Conservation (phyloP, 2,888 invertebrate genomes). For the Cataglyphis livida region DNA sequence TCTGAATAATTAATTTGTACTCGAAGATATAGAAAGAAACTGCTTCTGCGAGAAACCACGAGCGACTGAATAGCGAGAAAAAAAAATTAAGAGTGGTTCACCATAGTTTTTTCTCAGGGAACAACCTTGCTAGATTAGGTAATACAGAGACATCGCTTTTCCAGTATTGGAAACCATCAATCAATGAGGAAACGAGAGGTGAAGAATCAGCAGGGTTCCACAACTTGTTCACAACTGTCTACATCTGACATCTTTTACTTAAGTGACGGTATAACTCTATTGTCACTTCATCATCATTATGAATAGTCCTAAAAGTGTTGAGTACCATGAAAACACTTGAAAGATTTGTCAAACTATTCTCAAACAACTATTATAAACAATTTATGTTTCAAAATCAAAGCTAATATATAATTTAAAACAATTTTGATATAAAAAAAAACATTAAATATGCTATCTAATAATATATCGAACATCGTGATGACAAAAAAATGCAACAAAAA, state of each 20-base stretch:
- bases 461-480: neutral
- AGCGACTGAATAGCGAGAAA: constrained; percentile 44
- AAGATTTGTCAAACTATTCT: constrained; percentile 6
- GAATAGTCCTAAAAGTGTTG: constrained; percentile 73
- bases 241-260: constrained; percentile 70
- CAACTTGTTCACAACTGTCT: constrained; percentile 80
- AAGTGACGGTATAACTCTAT: constrained; percentile 81
- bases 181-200: constrained; percentile 73
- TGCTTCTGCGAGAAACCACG: constrained; percentile 34
- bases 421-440: neutral
- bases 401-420: neutral
- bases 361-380: neutral
- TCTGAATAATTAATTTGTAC: neutral
- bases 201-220: constrained; percentile 76
- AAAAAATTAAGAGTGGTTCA: constrained; percentile 18
- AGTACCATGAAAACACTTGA: neutral
- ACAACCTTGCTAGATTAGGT: constrained; percentile 54
- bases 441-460: neutral
- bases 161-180: constrained; percentile 10
- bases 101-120: neutral
- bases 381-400: neutral
- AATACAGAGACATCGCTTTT: constrained; percentile 61
- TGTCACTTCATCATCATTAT: constrained; percentile 84
- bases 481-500: neutral
- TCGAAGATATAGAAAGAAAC: constrained; percentile 2